These are phyloP conservation scores for Sebastes kiyomatsui DNA, from an alignment of 2,797 vertebrate species.

Conservation along the genomic window DNA sequence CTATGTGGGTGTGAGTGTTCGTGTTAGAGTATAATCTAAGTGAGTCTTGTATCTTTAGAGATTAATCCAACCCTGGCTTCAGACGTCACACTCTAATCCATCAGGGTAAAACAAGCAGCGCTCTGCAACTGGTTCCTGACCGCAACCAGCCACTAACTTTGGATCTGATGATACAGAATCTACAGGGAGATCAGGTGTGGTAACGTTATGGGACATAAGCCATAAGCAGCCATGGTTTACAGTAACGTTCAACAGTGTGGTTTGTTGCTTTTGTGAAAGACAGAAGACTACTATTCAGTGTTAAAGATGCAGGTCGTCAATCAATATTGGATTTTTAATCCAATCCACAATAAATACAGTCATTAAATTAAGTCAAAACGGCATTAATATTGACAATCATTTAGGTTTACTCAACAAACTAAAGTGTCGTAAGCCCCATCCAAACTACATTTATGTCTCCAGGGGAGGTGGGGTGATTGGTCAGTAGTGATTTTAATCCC, in stretches of 20 bases:
- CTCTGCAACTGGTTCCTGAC: constrained; percentile 42
- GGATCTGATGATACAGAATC: neutral
- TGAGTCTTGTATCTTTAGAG: constrained; percentile 65
- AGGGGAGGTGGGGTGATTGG: neutral
- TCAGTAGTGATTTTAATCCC: neutral
- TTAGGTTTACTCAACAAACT: neutral
- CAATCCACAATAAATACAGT: neutral
- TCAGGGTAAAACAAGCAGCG: constrained; percentile 47
- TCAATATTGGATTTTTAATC: neutral
- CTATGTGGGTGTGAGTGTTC: neutral
- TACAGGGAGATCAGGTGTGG: neutral
- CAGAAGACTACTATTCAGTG: neutral
- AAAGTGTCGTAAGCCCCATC: neutral
- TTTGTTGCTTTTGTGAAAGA: neutral
- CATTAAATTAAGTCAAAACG: neutral
- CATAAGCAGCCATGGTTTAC: neutral
- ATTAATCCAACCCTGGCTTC: constrained; percentile 67
- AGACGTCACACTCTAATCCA: constrained; percentile 76
- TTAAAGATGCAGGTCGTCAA: neutral
- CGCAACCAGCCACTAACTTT: neutral
- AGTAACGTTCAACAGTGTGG: neutral
- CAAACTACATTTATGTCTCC: neutral
- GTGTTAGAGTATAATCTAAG: constrained; percentile 61
- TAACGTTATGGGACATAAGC: neutral
- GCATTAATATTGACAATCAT: neutral